phyloP scores from a whole-genome alignment of 2,888 invertebrate genomes.

The Drosophila mettleri region DNA sequence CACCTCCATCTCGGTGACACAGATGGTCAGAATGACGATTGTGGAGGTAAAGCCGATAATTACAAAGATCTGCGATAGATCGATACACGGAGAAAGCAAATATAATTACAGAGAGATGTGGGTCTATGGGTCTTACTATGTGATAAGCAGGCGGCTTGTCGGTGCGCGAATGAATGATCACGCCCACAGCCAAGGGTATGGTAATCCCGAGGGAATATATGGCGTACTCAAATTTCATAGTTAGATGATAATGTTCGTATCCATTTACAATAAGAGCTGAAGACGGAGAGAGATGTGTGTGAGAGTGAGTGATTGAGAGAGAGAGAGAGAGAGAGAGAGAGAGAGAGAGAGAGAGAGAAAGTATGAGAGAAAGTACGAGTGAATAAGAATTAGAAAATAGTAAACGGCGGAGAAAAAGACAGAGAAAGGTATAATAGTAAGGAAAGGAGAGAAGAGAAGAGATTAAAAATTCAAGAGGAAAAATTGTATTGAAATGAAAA shows the following conservation, averaged over 20 bases:
- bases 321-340: background rate
- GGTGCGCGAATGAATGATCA: slow-evolving; percentile 45
- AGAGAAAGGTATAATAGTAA: background rate
- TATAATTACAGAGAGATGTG: background rate
- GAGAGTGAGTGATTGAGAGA: background rate
- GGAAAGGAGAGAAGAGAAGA: too few species aligned
- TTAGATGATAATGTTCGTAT: slow-evolving; percentile 11
- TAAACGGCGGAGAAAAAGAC: background rate
- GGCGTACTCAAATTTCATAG: slow-evolving; percentile 9
- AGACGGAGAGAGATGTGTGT: background rate
- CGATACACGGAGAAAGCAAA: rapidly evolving
- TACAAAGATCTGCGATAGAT: slow-evolving; percentile 33
- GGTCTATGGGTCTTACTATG: slow-evolving; percentile 23
- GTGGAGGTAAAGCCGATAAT: background rate
- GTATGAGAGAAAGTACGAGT: too few species aligned
- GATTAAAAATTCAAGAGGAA: too few species aligned
- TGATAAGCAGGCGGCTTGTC: slow-evolving; percentile 47
- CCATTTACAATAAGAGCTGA: background rate
- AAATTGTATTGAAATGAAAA: too few species aligned
- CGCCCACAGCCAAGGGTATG: slow-evolving; percentile 41
- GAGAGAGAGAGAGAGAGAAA: background rate
- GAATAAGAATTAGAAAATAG: too few species aligned
- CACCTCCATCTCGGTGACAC: slow-evolving; percentile 48
- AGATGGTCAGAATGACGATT: background rate
- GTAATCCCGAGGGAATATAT: slow-evolving; percentile 37